Percentiles rank a stretch among this genome's conserved stretches.
phyloP scores from a whole-genome alignment of 2,888 invertebrate genomes.

The Phrixothrix hirtus region DNA sequence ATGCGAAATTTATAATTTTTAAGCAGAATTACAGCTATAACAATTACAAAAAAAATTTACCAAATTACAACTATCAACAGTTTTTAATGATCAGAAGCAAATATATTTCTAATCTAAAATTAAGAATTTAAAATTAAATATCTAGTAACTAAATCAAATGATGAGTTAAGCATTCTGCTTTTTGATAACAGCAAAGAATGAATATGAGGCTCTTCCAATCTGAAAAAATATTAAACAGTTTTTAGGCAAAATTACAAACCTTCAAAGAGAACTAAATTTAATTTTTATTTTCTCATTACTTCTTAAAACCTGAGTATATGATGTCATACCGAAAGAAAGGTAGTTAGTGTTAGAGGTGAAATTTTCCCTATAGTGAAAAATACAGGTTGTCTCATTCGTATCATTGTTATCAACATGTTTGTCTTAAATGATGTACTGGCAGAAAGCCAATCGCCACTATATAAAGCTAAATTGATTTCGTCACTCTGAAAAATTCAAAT shows the following conservation, averaged over 20 bases:
- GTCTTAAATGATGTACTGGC: constrained; percentile 34
- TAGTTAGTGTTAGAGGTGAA: constrained; percentile 38
- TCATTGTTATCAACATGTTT: constrained; percentile 40
- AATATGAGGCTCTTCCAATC: constrained; percentile 22
- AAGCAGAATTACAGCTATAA: too few species aligned
- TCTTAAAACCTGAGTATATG: too few species aligned
- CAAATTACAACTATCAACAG: too few species aligned
- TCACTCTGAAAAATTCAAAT: constrained; percentile 13
- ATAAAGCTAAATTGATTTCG: constrained; percentile 31
- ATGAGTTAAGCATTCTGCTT: constrained; percentile 13
- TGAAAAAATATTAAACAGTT: too few species aligned
- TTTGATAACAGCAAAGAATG: constrained; percentile 22
- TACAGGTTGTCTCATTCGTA: constrained; percentile 38
- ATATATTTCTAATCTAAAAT: too few species aligned
- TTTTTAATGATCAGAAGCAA: too few species aligned
- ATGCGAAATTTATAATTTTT: too few species aligned
- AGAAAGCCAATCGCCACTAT: constrained; percentile 39
- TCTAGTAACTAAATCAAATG: constrained; percentile 6
- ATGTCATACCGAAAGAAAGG: constrained; percentile 40
- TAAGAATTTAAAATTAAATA: background rate
- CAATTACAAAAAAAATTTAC: too few species aligned
- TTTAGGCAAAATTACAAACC: background rate
- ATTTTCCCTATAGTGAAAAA: constrained; percentile 41
- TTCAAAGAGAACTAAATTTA: too few species aligned
- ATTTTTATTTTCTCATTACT: too few species aligned